Percentiles rank a stretch among this genome's conserved stretches.
phyloP scores from a whole-genome alignment of 2,797 vertebrate species.

The Australoheros facetus region DNA sequence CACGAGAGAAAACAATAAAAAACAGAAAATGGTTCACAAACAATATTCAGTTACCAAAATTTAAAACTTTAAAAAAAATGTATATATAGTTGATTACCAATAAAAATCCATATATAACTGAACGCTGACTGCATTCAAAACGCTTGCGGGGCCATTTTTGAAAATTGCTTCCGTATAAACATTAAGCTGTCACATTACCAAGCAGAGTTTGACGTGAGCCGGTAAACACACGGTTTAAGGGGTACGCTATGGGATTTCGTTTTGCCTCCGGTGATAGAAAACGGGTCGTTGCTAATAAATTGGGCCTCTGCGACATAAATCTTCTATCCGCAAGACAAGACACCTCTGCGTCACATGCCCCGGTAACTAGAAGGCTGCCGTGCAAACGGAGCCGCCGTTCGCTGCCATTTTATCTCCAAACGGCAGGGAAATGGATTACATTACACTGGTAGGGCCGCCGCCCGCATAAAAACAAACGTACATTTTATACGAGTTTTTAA shows the following conservation, averaged over 20 bases:
- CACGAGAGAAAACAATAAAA: neutral
- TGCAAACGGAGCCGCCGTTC: neutral
- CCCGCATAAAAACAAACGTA: fast-evolving
- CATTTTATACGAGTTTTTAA: fast-evolving
- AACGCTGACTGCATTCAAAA: neutral
- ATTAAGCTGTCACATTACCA: neutral
- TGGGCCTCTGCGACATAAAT: neutral
- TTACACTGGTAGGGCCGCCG: neutral
- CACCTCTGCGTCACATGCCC: slow-evolving; percentile 50
- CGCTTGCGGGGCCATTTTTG: neutral
- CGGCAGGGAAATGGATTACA: slow-evolving; percentile 14
- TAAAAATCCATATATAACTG: neutral
- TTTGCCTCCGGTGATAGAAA: neutral
- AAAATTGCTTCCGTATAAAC: slow-evolving; percentile 5
- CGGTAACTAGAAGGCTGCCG: neutral
- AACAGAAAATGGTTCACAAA: neutral
- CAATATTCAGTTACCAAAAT: neutral
- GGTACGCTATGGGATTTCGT: neutral
- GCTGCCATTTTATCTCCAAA: slow-evolving; percentile 70
- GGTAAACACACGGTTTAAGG: neutral
- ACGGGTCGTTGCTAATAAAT: neutral
- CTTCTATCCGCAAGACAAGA: neutral
- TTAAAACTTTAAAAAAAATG: too few species aligned
- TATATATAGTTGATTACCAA: neutral
- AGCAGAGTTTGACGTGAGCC: neutral